Evolutionary conservation across 2,888 invertebrate species (phyloP).

Genomic region (Tyria jacobaeae): DNA sequence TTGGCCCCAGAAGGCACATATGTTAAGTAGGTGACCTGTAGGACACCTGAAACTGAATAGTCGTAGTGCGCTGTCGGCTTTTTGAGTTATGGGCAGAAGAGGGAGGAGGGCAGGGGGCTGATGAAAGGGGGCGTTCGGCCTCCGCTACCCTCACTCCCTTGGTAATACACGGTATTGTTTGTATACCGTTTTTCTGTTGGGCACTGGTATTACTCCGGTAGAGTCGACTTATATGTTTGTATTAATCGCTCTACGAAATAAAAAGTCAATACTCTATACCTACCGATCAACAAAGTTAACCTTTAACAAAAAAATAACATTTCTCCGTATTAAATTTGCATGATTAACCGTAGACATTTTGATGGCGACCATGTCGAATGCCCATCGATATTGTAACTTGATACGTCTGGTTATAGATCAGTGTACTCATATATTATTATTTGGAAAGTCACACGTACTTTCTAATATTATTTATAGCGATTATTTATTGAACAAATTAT

Average conservation of each 20-base stretch:
- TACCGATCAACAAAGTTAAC: conserved; percentile 18
- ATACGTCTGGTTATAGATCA: conserved; percentile 31
- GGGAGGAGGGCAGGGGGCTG: too few species aligned
- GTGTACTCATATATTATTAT: conserved; percentile 26
- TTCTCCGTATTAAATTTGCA: conserved; percentile 21
- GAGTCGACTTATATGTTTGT: neutral
- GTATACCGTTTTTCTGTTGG: too few species aligned
- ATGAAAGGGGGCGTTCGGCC: too few species aligned
- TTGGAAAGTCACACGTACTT: conserved; percentile 34
- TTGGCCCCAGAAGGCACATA: too few species aligned
- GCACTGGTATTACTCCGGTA: too few species aligned
- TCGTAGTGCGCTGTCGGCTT: too few species aligned
- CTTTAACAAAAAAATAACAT: conserved; percentile 12
- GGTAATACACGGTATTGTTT: too few species aligned
- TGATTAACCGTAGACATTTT: conserved; percentile 15
- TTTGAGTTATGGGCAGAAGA: too few species aligned
- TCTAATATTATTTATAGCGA: conserved; percentile 42
- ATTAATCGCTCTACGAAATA: neutral
- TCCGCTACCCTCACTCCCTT: too few species aligned
- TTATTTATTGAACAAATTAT: conserved; percentile 16
- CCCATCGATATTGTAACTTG: conserved; percentile 28
- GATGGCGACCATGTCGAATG: conserved; percentile 23
- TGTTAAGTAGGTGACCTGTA: too few species aligned
- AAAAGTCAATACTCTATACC: conserved; percentile 5
- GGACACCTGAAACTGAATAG: too few species aligned